phyloP scores from a whole-genome alignment of 2,113 vertebrate species.

The Xerus inauris region DNA sequence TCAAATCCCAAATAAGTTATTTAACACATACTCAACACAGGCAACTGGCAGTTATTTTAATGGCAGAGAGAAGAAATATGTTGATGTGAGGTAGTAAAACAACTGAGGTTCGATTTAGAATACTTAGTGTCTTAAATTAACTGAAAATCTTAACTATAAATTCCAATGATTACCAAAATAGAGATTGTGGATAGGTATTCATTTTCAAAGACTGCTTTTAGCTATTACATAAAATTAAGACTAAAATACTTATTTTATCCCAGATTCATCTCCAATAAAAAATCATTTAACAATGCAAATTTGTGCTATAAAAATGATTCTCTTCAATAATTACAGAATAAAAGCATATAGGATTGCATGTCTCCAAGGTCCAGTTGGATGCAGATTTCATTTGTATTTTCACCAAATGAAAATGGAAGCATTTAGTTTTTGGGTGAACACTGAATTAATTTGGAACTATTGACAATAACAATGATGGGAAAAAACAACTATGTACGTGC shows the following conservation, averaged over 20 bases:
- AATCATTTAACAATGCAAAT: not conserved
- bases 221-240: not conserved
- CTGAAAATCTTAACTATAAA: not conserved
- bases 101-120: not conserved
- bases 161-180: not conserved
- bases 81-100: not conserved
- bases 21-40: not conserved
- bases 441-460: conserved; percentile 27
- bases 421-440: not conserved
- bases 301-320: not conserved
- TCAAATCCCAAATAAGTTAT: conserved; percentile 40
- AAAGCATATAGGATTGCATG: not conserved
- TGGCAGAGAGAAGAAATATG: not conserved
- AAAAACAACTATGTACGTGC: not conserved
- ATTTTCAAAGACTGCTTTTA: not conserved
- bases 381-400: conserved; percentile 22
- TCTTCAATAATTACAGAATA: not conserved
- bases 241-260: not conserved
- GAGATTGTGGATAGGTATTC: not conserved
- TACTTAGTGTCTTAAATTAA: not conserved
- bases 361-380: not conserved
- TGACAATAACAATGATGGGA: not conserved
- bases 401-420: not conserved
- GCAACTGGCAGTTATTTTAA: not conserved
- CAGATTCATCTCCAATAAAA: not conserved